A percentile compares a stretch with the other conserved stretches of the same genome.
These are phyloP conservation scores for Cistogaster globosa DNA, from an alignment of 2,888 invertebrate genomes.

Conservation along the genomic window DNA sequence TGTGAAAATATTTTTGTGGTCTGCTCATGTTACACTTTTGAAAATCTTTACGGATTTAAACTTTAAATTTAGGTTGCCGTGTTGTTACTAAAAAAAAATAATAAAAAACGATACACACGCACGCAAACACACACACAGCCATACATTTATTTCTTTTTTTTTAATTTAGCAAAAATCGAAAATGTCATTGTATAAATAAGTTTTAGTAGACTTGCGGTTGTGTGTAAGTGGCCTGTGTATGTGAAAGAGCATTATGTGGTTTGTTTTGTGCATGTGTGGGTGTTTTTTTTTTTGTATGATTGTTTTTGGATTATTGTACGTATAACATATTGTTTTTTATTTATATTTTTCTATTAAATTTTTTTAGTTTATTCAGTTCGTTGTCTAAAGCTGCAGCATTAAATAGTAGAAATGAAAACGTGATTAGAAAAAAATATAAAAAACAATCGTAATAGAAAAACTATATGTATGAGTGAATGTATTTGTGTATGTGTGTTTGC, in stretches of 20 bases:
- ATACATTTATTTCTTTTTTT: neutral
- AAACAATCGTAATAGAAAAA: constrained; percentile 29
- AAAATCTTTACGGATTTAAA: constrained; percentile 66
- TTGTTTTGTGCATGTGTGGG: constrained; percentile 27
- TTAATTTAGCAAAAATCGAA: constrained; percentile 40
- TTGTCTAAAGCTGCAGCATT: constrained; percentile 51
- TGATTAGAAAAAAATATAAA: constrained; percentile 22
- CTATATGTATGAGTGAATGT: constrained; percentile 11
- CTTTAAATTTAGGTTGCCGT: constrained; percentile 64
- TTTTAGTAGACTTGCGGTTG: constrained; percentile 15
- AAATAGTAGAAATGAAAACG: constrained; percentile 34
- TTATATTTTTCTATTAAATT: constrained; percentile 35
- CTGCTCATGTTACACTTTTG: constrained; percentile 47
- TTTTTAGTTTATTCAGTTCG: neutral
- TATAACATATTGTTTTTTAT: constrained; percentile 48
- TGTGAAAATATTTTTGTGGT: constrained; percentile 14
- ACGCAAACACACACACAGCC: neutral
- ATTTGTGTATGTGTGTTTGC: neutral
- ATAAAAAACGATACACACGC: constrained; percentile 24
- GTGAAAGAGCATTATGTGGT: constrained; percentile 37
- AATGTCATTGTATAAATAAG: constrained; percentile 43
- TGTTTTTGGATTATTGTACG: constrained; percentile 55
- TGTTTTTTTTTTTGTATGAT: constrained; percentile 35
- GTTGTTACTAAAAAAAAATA: constrained; percentile 58
- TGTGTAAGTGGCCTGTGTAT: constrained; percentile 29